Evolutionary conservation across 2,888 invertebrate genomes (phyloP).

Genomic region (Colletes collaris): DNA sequence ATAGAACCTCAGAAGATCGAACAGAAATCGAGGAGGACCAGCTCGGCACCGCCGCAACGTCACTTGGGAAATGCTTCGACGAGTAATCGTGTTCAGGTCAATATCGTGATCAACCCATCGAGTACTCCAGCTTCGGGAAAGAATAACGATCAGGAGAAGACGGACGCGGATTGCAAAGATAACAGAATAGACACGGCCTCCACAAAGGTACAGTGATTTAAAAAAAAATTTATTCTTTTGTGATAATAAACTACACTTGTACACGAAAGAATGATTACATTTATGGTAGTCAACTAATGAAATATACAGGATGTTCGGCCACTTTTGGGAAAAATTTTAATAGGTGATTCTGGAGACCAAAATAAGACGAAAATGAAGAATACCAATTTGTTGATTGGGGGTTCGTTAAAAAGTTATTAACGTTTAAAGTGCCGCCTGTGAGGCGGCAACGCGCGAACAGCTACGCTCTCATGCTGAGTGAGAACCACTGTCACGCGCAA

Average conservation of each 20-base stretch:
- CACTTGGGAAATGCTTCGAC: constrained; percentile 52
- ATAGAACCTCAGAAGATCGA: constrained; percentile 24
- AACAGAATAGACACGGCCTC: constrained; percentile 13
- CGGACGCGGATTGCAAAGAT: constrained; percentile 18
- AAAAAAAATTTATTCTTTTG: neutral
- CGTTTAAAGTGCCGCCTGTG: too few species aligned
- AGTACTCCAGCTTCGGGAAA: constrained; percentile 40
- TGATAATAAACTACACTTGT: too few species aligned
- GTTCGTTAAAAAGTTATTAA: too few species aligned
- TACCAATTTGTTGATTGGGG: too few species aligned
- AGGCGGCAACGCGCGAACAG: too few species aligned
- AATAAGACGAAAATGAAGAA: too few species aligned
- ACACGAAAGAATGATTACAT: neutral
- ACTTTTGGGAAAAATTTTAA: too few species aligned
- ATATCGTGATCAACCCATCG: constrained; percentile 75
- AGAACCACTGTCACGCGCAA: too few species aligned
- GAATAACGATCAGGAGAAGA: constrained; percentile 22
- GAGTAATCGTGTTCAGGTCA: constrained; percentile 70
- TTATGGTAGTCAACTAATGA: too few species aligned
- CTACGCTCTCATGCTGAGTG: too few species aligned
- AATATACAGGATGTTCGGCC: too few species aligned
- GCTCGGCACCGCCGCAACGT: constrained; percentile 77
- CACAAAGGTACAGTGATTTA: constrained; percentile 40
- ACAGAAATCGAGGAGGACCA: constrained; percentile 68
- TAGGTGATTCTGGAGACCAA: too few species aligned